Conservation (phyloP, 35 echinoderm and acorn worm genomes). For the Amphiura filiformis region DNA sequence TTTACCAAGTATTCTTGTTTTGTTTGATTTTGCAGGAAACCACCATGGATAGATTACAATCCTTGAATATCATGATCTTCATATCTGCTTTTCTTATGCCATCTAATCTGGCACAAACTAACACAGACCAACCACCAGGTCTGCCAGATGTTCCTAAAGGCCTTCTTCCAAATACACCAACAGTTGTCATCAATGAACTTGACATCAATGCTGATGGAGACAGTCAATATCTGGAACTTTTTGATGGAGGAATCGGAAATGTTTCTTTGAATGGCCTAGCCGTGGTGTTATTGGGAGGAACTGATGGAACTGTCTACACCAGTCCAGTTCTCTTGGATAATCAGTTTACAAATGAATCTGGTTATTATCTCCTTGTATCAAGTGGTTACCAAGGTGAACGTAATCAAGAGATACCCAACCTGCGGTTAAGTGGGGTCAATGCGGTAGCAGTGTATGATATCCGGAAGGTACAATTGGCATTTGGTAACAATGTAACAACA, state of each 20-base stretch:
- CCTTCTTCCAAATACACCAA: constrained; percentile 5
- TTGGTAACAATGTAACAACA: constrained; percentile 26
- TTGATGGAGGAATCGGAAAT: constrained; percentile 72
- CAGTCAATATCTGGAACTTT: constrained; percentile 66
- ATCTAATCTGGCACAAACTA: not conserved
- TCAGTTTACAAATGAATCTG: constrained; percentile 39
- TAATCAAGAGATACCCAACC: not conserved
- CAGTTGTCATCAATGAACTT: constrained; percentile 74
- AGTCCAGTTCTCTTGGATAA: constrained; percentile 36
- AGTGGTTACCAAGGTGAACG: not conserved
- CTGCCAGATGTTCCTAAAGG: too few species aligned
- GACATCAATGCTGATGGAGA: constrained; percentile 4
- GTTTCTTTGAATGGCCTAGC: constrained; percentile 31
- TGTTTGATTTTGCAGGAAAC: not conserved
- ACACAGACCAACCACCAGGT: too few species aligned
- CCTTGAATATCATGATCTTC: not conserved
- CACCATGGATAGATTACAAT: not conserved
- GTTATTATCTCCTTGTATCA: constrained; percentile 63
- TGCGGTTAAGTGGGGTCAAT: constrained; percentile 33
- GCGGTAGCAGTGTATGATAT: constrained; percentile 61
- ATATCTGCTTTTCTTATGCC: not conserved
- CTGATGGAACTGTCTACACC: constrained; percentile 18
- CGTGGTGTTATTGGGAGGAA: constrained; percentile 40
- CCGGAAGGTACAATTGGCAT: constrained; percentile 12
- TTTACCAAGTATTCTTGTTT: too few species aligned